Conservation (phyloP, 2,113 vertebrate genomes). For the Salminus brasiliensis region DNA sequence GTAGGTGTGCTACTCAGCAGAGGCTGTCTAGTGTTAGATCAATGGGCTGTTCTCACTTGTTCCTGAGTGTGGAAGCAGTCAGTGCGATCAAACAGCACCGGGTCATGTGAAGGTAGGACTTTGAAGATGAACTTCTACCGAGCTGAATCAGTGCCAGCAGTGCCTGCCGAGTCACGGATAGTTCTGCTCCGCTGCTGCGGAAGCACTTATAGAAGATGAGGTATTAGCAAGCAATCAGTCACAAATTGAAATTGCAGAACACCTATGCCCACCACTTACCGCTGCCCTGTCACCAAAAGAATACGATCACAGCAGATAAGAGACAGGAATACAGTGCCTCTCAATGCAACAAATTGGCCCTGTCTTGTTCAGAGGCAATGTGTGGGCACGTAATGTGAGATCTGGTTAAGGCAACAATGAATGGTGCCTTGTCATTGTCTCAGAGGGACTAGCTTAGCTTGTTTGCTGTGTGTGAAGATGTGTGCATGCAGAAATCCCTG, state of each 20-base stretch:
- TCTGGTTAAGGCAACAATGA: too few relatives aligned
- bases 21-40: constrained; percentile 1
- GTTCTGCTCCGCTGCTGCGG: neutral
- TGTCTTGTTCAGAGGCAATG: too few relatives aligned
- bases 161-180: neutral
- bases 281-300: neutral
- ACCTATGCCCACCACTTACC: neutral
- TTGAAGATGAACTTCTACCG: constrained; percentile 28
- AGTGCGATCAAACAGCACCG: neutral
- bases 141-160: constrained; percentile 21
- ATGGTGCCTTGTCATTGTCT: too few relatives aligned
- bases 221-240: neutral
- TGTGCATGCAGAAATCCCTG: too few relatives aligned
- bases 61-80: neutral
- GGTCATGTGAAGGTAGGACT: neutral
- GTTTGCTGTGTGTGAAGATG: too few relatives aligned
- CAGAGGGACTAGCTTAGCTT: too few relatives aligned
- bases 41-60: neutral
- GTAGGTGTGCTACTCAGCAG: neutral
- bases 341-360: neutral
- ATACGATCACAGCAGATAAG: neutral
- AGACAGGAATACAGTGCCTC: neutral
- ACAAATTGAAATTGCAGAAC: too few relatives aligned
- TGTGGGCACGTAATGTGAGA: too few relatives aligned
- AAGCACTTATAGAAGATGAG: neutral